phyloP scores from a whole-genome alignment of 2,888 invertebrate species.

The Heliconius ethilla region DNA sequence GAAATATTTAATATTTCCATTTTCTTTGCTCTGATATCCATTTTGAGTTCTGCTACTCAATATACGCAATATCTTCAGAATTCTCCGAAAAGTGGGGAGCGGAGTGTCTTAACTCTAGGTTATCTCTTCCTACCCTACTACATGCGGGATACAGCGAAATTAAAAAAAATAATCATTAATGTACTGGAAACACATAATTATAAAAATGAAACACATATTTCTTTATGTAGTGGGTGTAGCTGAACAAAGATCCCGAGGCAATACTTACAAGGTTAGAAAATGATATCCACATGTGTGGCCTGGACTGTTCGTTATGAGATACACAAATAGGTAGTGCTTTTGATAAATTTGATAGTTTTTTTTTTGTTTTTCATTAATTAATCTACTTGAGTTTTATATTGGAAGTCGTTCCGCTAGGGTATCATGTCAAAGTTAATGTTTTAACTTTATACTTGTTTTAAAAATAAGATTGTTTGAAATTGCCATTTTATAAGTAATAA shows the following conservation, averaged over 20 bases:
- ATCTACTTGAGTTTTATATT: not conserved
- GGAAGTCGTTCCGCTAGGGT: not conserved
- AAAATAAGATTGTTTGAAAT: not conserved
- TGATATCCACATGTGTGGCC: conserved; percentile 66
- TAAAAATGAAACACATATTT: conserved; percentile 35
- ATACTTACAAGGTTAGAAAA: conserved; percentile 56
- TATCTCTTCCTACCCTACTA: too few species aligned
- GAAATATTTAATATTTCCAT: too few species aligned
- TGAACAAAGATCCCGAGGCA: conserved; percentile 58
- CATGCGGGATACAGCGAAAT: too few species aligned
- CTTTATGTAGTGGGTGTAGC: conserved; percentile 54
- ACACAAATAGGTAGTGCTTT: not conserved
- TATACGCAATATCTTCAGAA: too few species aligned
- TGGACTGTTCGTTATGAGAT: conserved; percentile 29
- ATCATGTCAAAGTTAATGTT: not conserved
- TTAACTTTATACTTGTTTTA: not conserved
- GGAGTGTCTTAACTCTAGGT: too few species aligned
- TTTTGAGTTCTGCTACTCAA: too few species aligned
- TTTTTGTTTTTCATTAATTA: not conserved
- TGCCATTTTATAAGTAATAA: not conserved
- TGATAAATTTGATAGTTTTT: not conserved
- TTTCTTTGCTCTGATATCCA: too few species aligned
- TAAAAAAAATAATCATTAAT: conserved; percentile 26
- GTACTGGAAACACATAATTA: conserved; percentile 30
- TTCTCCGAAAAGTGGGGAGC: accelerated